Evolutionary conservation across 2,113 vertebrate species (phyloP), one percentile per base, ranked within the genome.

Genomic region (Chionis minor): DNA sequence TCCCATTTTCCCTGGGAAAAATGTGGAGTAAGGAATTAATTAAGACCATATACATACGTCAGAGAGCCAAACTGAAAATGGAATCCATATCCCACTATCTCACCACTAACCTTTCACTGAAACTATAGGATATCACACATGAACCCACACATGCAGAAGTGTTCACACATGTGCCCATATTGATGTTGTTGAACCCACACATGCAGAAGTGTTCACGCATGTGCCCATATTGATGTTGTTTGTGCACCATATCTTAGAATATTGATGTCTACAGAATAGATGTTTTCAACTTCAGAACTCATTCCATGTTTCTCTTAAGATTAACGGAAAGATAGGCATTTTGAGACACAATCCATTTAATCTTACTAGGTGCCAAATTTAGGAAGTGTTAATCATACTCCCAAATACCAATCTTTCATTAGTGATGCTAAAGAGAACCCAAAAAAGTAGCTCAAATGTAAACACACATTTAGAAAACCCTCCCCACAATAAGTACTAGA

Each of bases 171-270:
- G 8, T 8, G 30, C 12, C 18, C 5, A 9, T 17, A 21, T 1
- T n/a, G 38, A 35, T 0, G 2, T 2, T 23, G 7, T 33, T 62
- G 38, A 38, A 8, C 33, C 14, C 40, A 17, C 30, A 52, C 8
- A 14, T 2, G 4, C 8, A 8, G 8, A 47, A 59, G 4, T 23
- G 15, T 10, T 95, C 20, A 45, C 51, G 26, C 17, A 3, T 5
- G 8, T 8, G 30, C 12, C 18, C 5, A 10, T 20, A 20, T 1
- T n/a, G 38, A 35, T 0, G 2, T 2, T 23, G 7, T 33, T 62
- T 47, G 19, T 58, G 35, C 80, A 33, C 52, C 30, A 10, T 8
- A 6, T 30, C 35, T 65, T 23, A 21, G 5, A 33, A n/a, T 27
- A 44, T 18, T 23, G 19, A 74, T 17, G 12, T 33, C 24, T 72